Evolutionary conservation across 2,888 invertebrate species (phyloP).

Genomic region (Polyommatus iphigenia): DNA sequence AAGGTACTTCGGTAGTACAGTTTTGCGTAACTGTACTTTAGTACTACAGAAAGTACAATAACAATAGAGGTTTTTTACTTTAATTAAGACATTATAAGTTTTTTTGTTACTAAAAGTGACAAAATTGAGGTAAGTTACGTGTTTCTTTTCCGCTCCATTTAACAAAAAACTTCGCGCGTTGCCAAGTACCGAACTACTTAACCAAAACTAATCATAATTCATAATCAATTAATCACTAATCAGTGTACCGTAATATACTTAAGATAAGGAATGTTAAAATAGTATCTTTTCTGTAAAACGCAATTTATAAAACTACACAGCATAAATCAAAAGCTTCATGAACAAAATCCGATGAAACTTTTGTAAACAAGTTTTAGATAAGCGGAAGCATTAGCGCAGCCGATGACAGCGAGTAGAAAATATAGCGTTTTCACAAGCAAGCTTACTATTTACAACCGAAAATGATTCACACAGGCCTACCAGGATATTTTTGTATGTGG

Average conservation of each 20-base stretch:
- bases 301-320: background rate
- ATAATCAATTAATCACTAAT: too few species aligned
- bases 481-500: background rate
- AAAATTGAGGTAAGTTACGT: background rate
- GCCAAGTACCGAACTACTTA: too few species aligned
- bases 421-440: constrained; percentile 58
- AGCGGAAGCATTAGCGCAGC: constrained; percentile 75
- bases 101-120: background rate
- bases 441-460: background rate
- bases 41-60: background rate
- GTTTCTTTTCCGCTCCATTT: background rate
- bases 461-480: background rate
- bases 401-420: constrained; percentile 75
- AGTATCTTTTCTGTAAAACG: background rate
- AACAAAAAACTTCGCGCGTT: background rate
- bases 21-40: background rate
- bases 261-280: background rate
- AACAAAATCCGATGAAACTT: background rate
- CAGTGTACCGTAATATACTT: too few species aligned
- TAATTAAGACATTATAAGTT: background rate
- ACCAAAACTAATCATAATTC: too few species aligned
- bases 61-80: background rate
- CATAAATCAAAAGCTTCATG: background rate
- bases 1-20: background rate
- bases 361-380: constrained; percentile 41